Conservation (phyloP, 2,797 vertebrate species). For the Echeneis naucrates region DNA sequence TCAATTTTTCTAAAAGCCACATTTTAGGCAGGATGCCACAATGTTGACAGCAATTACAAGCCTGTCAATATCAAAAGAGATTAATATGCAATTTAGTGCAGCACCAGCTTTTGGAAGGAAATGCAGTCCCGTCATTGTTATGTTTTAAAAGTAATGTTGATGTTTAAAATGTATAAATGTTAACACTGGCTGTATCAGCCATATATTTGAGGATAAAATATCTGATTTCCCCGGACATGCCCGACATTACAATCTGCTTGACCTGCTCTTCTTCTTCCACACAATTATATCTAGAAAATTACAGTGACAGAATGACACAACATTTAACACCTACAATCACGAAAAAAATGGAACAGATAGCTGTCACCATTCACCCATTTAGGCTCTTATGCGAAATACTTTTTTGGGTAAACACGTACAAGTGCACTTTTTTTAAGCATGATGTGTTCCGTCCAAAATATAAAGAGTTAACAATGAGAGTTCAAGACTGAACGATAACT, state of each 20-base stretch:
- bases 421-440: background rate
- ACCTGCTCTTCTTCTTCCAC: too few species aligned
- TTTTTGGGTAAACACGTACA: background rate
- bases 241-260: too few species aligned
- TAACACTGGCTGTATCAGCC: background rate
- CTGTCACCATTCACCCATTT: background rate
- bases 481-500: background rate
- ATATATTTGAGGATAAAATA: background rate
- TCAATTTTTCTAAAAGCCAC: background rate
- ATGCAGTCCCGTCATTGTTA: background rate
- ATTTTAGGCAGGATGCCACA: slow-evolving; percentile 21
- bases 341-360: too few species aligned
- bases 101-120: background rate
- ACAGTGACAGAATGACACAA: too few species aligned
- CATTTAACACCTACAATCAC: too few species aligned
- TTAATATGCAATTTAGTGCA: background rate
- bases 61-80: background rate
- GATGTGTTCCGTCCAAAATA: too few species aligned
- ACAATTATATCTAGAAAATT: too few species aligned
- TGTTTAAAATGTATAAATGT: background rate
- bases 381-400: background rate
- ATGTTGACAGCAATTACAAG: slow-evolving; percentile 16
- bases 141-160: background rate
- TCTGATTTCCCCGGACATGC: too few species aligned
- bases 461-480: background rate